phyloP scores from a whole-genome alignment of 2,888 invertebrate species.

The Taphrorychus bicolor region DNA sequence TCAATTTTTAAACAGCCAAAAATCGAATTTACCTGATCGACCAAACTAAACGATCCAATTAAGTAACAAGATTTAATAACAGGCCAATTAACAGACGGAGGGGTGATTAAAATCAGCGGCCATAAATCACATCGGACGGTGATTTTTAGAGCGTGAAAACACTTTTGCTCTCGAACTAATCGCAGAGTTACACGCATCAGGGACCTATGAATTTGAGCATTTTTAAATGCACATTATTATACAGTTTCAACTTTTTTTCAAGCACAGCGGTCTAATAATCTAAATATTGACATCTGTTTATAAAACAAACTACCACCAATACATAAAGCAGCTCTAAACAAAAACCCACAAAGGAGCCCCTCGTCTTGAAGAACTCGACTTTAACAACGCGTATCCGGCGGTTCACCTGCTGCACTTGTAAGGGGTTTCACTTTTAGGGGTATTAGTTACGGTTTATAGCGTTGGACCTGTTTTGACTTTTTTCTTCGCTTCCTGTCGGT shows the following conservation, averaged over 20 bases:
- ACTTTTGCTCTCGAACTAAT: slow-evolving; percentile 21
- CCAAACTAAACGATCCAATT: slow-evolving; percentile 8
- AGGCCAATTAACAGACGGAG: slow-evolving; percentile 15
- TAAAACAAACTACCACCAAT: background rate
- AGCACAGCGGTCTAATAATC: no score
- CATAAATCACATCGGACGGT: slow-evolving; percentile 23
- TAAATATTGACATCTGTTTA: background rate
- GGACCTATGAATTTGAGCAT: slow-evolving; percentile 10
- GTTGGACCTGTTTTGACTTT: slow-evolving; percentile 26
- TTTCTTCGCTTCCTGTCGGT: slow-evolving; percentile 23
- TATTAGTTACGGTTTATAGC: slow-evolving; percentile 32
- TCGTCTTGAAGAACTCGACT: background rate
- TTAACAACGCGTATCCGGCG: slow-evolving; percentile 34
- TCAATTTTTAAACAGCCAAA: background rate
- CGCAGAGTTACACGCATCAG: slow-evolving; percentile 20
- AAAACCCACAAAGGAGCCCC: background rate
- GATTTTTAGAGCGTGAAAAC: slow-evolving; percentile 31
- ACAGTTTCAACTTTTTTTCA: no score
- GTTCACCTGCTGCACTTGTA: slow-evolving; percentile 41
- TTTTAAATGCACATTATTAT: no score
- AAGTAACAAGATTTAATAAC: slow-evolving; percentile 18
- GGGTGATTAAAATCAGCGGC: slow-evolving; percentile 26
- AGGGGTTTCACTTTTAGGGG: slow-evolving; percentile 37
- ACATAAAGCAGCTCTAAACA: background rate
- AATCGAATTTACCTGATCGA: background rate